phyloP scores from a whole-genome alignment of 2,113 vertebrate species.

The Pipra filicauda region DNA sequence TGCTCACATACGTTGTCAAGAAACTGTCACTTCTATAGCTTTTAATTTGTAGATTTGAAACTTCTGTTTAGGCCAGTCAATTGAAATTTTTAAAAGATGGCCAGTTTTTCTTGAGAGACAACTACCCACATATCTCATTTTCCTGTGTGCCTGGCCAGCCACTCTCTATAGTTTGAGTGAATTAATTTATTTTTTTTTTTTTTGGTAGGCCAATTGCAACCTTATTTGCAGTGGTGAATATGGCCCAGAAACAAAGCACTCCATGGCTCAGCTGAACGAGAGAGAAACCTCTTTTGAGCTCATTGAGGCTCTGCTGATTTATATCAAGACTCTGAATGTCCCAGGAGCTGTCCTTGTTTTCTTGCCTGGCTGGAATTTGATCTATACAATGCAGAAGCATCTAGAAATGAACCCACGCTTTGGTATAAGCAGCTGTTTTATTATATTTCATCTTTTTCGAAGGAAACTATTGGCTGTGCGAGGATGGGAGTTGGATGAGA shows the following conservation, averaged over 20 bases:
- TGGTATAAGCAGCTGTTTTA: constrained; percentile 70
- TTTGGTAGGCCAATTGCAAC: constrained; percentile 88
- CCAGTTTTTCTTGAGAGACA: neutral
- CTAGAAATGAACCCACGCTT: constrained; percentile 91
- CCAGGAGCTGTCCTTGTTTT: constrained; percentile 90
- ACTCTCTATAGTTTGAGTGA: neutral
- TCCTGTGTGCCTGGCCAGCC: neutral
- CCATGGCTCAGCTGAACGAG: constrained; percentile 90
- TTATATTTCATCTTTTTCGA: neutral
- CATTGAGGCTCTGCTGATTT: constrained; percentile 90
- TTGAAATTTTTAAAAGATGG: neutral
- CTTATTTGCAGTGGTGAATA: constrained; percentile 86
- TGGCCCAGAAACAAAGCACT: constrained; percentile 82
- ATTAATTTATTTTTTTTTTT: neutral
- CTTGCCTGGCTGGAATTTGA: constrained; percentile 96
- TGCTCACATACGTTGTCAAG: neutral
- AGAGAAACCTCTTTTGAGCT: constrained; percentile 95
- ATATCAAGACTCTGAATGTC: constrained; percentile 90
- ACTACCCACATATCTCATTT: neutral
- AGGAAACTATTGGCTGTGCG: neutral
- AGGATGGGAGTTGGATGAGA: neutral
- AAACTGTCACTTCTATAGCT: neutral
- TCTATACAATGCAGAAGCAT: constrained; percentile 94
- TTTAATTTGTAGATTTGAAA: neutral
- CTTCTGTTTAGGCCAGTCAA: neutral